phyloP scores from a whole-genome alignment of 2,113 vertebrate species.

The Atrichornis clamosus region DNA sequence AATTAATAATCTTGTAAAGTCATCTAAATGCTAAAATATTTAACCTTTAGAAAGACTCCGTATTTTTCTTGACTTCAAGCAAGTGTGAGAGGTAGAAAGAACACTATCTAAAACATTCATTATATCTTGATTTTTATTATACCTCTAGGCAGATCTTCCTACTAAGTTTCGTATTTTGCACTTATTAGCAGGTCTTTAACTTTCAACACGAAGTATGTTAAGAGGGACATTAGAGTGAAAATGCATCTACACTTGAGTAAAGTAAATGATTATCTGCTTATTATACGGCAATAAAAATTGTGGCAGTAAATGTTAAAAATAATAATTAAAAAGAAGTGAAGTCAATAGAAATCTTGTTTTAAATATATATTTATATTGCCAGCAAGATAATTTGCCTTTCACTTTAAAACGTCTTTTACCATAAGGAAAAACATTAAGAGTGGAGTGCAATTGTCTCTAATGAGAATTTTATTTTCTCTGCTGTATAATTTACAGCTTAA shows the following conservation, averaged over 20 bases:
- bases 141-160: background rate
- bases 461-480: background rate
- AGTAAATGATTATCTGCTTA: background rate
- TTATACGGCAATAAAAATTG: background rate
- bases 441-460: background rate
- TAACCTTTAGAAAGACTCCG: slow-evolving; percentile 47
- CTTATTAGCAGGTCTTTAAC: slow-evolving; percentile 27
- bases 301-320: background rate
- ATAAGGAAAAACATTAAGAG: background rate
- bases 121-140: slow-evolving; percentile 21
- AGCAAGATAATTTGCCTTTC: background rate
- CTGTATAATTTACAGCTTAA: background rate
- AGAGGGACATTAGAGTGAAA: background rate
- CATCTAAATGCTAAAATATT: slow-evolving; percentile 58
- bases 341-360: background rate
- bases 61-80: slow-evolving; percentile 44
- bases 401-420: background rate
- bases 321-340: background rate
- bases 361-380: background rate
- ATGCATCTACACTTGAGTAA: background rate
- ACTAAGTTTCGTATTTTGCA: background rate
- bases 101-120: slow-evolving; percentile 35
- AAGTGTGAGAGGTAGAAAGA: background rate
- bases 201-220: background rate
- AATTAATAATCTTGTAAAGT: slow-evolving; percentile 56